phyloP scores from a whole-genome alignment of 1,140 invertebrate species.

The Pachyrhynchus sulphureomaculatus region DNA sequence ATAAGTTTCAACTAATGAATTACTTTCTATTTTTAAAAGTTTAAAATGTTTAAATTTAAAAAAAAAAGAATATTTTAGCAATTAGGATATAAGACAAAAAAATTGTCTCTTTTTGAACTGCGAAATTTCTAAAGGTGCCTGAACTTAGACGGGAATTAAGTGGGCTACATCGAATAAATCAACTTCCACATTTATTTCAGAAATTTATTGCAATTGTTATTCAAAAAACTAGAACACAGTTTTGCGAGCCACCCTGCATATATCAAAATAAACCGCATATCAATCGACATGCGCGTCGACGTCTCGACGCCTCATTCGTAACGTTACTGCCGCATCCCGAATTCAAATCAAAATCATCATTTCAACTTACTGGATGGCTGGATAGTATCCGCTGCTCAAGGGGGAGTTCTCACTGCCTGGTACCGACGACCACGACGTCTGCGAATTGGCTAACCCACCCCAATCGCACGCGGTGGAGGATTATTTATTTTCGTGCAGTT shows the following conservation, averaged over 20 bases:
- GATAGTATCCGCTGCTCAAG: conserved; percentile 32
- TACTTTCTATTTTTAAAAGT: too few relatives aligned
- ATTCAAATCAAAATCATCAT: conserved; percentile 32
- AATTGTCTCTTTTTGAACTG: too few relatives aligned
- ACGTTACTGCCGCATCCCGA: conserved; percentile 20
- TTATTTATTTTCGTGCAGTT: not conserved
- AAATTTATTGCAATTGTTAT: too few relatives aligned
- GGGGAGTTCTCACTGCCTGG: conserved; percentile 39
- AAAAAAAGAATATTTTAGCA: too few relatives aligned
- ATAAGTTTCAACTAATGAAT: too few relatives aligned
- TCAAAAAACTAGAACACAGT: too few relatives aligned
- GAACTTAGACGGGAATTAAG: too few relatives aligned
- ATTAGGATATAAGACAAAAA: too few relatives aligned
- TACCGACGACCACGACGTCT: conserved; percentile 32
- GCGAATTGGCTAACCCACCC: conserved; percentile 1
- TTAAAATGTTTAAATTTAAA: too few relatives aligned
- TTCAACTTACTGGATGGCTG: conserved; percentile 44
- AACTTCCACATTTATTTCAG: too few relatives aligned
- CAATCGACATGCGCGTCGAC: conserved; percentile 28
- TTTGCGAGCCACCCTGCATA: conserved; percentile 1
- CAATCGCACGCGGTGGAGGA: not conserved
- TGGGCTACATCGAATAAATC: too few relatives aligned
- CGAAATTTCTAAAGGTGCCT: too few relatives aligned
- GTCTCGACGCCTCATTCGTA: conserved; percentile 32
- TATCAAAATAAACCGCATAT: conserved; percentile 1